A percentile compares a stretch with the other conserved stretches of the same genome.
These are phyloP conservation scores for Pyralis farinalis DNA, from an alignment of 2,888 invertebrate species.

Conservation along the genomic window DNA sequence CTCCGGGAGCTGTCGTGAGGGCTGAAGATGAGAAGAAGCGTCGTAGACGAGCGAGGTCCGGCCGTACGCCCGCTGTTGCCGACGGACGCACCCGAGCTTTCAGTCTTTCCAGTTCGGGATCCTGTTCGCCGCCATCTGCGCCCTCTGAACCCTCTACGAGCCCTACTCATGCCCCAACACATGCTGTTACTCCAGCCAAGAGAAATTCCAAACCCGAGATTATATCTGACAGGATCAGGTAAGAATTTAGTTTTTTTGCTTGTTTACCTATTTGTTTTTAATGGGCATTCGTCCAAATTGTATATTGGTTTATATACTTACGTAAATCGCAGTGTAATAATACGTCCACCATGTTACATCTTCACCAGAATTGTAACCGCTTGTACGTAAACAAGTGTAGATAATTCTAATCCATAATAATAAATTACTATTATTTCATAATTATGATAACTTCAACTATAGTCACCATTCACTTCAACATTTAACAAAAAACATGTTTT, in stretches of 20 bases:
- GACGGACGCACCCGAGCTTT: slow-evolving; percentile 85
- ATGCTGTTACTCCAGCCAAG: slow-evolving; percentile 80
- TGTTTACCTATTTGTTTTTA: too few relatives aligned
- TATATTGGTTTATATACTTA: too few relatives aligned
- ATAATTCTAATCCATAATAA: too few relatives aligned
- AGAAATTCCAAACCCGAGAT: slow-evolving; percentile 90
- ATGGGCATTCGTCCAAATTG: too few relatives aligned
- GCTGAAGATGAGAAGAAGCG: slow-evolving; percentile 71
- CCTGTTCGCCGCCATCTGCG: slow-evolving; percentile 91
- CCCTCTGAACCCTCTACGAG: slow-evolving; percentile 88
- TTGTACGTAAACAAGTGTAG: too few relatives aligned
- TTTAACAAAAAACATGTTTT: too few relatives aligned
- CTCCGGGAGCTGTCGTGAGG: slow-evolving; percentile 83
- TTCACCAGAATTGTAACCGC: too few relatives aligned
- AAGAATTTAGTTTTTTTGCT: slow-evolving; percentile 48
- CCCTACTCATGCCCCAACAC: slow-evolving; percentile 82
- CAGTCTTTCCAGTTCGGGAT: slow-evolving; percentile 89
- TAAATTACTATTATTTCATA: too few relatives aligned
- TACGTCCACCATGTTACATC: too few relatives aligned
- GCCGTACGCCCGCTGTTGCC: slow-evolving; percentile 53
- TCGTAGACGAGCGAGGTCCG: slow-evolving; percentile 59
- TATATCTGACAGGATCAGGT: slow-evolving; percentile 90
- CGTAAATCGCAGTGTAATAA: too few relatives aligned
- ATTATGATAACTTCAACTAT: too few relatives aligned
- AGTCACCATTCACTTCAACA: too few relatives aligned